Evolutionary conservation across 2,888 invertebrate species (phyloP), one percentile per base, ranked within the genome.

Genomic region (Microplitis deprimator): DNA sequence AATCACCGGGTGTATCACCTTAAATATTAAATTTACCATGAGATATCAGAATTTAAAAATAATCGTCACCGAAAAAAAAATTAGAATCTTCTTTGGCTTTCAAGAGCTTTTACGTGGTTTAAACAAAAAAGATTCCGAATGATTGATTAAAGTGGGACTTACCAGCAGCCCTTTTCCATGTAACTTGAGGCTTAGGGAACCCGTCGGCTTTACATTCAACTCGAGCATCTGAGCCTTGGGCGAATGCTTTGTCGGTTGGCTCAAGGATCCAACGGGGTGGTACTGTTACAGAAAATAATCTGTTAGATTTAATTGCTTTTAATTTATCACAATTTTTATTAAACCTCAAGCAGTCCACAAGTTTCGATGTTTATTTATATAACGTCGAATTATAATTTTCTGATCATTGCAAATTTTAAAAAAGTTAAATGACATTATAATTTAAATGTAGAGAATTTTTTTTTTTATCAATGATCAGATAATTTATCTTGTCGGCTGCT

Each of bases 91-190:
- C 13, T 50, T 50, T 13, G 10, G 6, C 50, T 50, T 50, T 50
- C 5, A 8, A 50, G 6, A 50, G 13, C 50, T 50, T 50, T 50
- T 50, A 50, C 50, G 29, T 29, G 29, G 29, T 50, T 50, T 50
- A 13, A 50, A 50, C 50, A 16, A 69, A 7, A 71, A 20, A 29
- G 61, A 40, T 65, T 70, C 68, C 65, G 59, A 75, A 78, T 75
- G 17, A 38, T 69, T 62, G 17, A 29, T 29, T 29, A 65, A 68
- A 73, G 71, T 39, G 17, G 59, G 61, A 20, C 83, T 90, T 92
- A 97, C 97, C 97, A 92, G 96, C 96, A 89, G 97, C 97, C 93
- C 96, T 95, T 91, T 97, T 97, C 97, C 97, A 97, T 84, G 96
- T 96, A 69, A 97, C 96, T 88, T 95, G 94, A 83, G 97, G 97